These are phyloP conservation scores for Eubasilissa regina DNA, from an alignment of 1,140 invertebrate species.

Conservation along the genomic window DNA sequence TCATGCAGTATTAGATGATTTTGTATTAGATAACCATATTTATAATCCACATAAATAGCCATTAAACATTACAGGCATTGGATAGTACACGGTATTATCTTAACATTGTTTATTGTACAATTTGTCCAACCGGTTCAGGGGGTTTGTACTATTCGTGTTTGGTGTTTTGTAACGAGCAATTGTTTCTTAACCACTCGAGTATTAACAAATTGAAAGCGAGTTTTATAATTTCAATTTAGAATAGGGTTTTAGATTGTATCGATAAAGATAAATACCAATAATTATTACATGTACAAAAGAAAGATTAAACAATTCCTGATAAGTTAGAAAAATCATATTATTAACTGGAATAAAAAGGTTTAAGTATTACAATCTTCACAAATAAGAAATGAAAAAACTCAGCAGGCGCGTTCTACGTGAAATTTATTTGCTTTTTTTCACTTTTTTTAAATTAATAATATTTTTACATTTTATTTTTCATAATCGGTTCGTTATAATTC, in stretches of 20 bases:
- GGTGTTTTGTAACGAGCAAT: slow-evolving; percentile 38
- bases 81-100: neutral
- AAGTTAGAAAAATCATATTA: too few relatives aligned
- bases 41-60: slow-evolving; percentile 24
- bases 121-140: slow-evolving; percentile 23
- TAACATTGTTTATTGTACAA: slow-evolving; percentile 15
- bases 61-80: slow-evolving; percentile 17
- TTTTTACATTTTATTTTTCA: too few relatives aligned
- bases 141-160: slow-evolving; percentile 32
- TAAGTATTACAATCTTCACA: too few relatives aligned
- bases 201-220: neutral
- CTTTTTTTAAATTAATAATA: too few relatives aligned
- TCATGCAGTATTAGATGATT: too few relatives aligned
- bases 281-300: too few relatives aligned
- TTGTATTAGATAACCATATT: neutral
- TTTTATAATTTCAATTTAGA: neutral
- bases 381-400: too few relatives aligned
- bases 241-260: neutral
- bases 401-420: too few relatives aligned
- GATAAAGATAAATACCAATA: neutral
- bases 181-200: neutral
- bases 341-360: too few relatives aligned
- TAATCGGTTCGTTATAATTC: too few relatives aligned
- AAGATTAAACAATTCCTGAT: too few relatives aligned
- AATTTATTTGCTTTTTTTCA: too few relatives aligned